Evolutionary conservation across 2,888 invertebrate genomes (phyloP).

Genomic region (Molorchus minor): DNA sequence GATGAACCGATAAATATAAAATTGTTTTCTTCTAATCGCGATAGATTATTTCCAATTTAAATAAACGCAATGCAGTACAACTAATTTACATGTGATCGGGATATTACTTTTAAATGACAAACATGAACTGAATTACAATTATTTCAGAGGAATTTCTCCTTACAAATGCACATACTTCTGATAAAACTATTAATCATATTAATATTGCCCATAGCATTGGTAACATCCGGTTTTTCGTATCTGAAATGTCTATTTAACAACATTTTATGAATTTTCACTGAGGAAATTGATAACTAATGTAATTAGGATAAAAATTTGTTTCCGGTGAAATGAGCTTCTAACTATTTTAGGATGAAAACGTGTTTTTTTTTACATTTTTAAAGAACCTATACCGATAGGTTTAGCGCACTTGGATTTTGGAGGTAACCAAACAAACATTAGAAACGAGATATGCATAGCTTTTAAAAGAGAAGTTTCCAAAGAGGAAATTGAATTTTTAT

Average conservation of each 20-base stretch:
- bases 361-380: too few species aligned
- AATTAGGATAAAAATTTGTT: conserved; percentile 8
- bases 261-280: conserved; percentile 10
- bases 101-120: conserved; percentile 15
- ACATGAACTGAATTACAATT: conserved; percentile 5
- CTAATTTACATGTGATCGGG: conserved; percentile 3
- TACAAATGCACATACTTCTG: conserved; percentile 4
- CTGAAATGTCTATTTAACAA: background rate
- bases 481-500: too few species aligned
- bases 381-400: too few species aligned
- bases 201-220: background rate
- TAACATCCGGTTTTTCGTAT: conserved; percentile 6
- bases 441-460: too few species aligned
- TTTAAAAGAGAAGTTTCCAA: too few species aligned
- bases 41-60: background rate
- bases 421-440: too few species aligned
- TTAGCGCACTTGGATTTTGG: too few species aligned
- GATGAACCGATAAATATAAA: conserved; percentile 20
- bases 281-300: conserved; percentile 16
- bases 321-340: conserved; percentile 11
- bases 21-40: background rate
- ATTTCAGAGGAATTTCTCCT: conserved; percentile 7
- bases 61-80: conserved; percentile 2
- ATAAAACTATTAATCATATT: conserved; percentile 14
- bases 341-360: too few species aligned